phyloP scores from a whole-genome alignment of 2,113 vertebrate genomes.

The Orientallactaga bullata region DNA sequence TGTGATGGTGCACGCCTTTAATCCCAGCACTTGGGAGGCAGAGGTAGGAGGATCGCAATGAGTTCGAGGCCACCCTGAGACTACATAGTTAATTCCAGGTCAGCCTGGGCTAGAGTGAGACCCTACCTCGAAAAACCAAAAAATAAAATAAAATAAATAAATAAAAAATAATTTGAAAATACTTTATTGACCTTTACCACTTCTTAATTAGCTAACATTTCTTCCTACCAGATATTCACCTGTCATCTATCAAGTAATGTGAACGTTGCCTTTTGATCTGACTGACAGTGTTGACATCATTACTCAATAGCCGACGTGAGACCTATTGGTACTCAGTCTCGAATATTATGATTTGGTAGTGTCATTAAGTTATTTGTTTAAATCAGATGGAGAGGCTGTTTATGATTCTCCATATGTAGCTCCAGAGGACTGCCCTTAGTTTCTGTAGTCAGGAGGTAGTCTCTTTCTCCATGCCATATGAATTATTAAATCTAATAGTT shows the following conservation, averaged over 20 bases:
- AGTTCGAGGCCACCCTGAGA: no score
- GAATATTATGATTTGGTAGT: neutral
- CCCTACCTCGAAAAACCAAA: no score
- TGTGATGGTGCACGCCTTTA: no score
- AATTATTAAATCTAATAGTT: slow-evolving; percentile 29
- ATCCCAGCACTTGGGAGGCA: no score
- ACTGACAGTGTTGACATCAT: neutral
- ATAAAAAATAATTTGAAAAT: neutral
- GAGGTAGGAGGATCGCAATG: no score
- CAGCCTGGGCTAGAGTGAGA: no score
- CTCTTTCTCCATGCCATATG: neutral
- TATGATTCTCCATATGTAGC: neutral
- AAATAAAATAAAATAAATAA: no score
- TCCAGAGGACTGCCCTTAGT: neutral
- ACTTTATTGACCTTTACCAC: neutral
- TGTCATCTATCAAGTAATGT: neutral
- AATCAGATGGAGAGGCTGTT: neutral
- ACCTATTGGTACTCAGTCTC: neutral
- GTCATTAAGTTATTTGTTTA: neutral
- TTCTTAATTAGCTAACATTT: slow-evolving; percentile 56
- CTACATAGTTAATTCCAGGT: no score
- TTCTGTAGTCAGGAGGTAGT: neutral
- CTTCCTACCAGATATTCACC: neutral
- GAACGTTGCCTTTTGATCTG: slow-evolving; percentile 11
- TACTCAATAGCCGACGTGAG: neutral